Base-by-base conservation (phyloP, 2,113 vertebrate species). In the Halcyon malimbica region DNA sequence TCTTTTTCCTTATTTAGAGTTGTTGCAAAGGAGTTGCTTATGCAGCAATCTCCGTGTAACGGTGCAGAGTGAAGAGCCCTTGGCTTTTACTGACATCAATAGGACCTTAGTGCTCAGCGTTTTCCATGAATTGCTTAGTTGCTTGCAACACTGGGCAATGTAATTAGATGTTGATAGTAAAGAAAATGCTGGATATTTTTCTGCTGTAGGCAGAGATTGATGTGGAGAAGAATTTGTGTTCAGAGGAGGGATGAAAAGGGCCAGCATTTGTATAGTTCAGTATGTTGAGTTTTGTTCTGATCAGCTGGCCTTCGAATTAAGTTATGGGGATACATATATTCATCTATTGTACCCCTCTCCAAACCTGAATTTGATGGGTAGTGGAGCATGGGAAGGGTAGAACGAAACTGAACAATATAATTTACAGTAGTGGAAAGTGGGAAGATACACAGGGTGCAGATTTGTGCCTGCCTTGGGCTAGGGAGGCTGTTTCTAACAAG, bases 1-100 rank as follows among this genome's bases (percentile, higher is more conserved):
- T 9, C 59, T 83, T 79, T 87, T 63, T 62, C 94, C 87, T 94
- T 95, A 77, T 94, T 88, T 96, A 91, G 93, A 90, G 35, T 77
- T 77, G 88, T 48, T 88, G 54, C 5, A 10, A 60, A 74, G 64
- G 50, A 91, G 81, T 29, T 83, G 71, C 85, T 91, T 86, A 39
- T 65, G 76, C 83, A 92, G 93, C 95, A 86, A 6, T 76, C 31
- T 37, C 44, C 56, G 44, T 74, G 53, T 60, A 25, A 6, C 0
- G 0, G 54, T 44, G 46, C 23, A 11, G 83, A 35, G 74, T 10
- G 67, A 83, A 50, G 91, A 93, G 80, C 76, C 92, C 76, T 85
- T 90, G 88, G 68, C 60, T 96, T 83, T 44, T 31, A 3, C 81
- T 93, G 56, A 11, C 71, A 75, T 84, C 89, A 74, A 0, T 7